Conservation (phyloP, 2,888 invertebrate genomes). For the Tenthredo amoena region DNA sequence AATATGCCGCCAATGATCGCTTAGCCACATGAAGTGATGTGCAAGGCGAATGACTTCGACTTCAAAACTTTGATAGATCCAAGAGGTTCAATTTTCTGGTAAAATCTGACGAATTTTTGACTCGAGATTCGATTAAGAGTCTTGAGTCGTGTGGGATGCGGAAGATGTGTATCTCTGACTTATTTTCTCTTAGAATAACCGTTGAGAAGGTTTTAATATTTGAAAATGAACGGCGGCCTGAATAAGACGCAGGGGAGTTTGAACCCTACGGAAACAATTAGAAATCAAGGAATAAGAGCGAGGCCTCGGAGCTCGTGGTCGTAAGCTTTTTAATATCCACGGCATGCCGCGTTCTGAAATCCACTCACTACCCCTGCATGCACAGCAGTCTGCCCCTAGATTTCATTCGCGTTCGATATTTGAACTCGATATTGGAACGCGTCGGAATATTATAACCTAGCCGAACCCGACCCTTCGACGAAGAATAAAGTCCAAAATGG, state of each 20-base stretch:
- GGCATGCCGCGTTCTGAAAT: constrained; percentile 33
- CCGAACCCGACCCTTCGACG: background rate
- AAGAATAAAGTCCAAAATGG: constrained; percentile 11
- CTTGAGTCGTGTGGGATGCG: background rate
- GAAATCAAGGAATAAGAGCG: constrained; percentile 21
- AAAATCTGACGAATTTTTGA: background rate
- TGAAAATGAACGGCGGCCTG: background rate
- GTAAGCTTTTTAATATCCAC: constrained; percentile 43
- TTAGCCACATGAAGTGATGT: background rate
- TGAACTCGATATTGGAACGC: constrained; percentile 46
- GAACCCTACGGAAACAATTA: constrained; percentile 31
- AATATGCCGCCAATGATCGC: background rate
- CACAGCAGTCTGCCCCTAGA: constrained; percentile 15
- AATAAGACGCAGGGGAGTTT: background rate
- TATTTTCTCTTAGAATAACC: background rate
- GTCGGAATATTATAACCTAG: constrained; percentile 31
- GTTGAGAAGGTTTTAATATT: background rate
- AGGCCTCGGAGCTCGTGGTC: constrained; percentile 1
- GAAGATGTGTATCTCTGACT: background rate
- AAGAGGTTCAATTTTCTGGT: background rate
- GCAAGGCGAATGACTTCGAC: background rate
- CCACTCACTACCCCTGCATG: constrained; percentile 7
- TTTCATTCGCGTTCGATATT: constrained; percentile 42
- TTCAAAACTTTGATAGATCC: background rate
- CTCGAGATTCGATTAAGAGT: background rate